Evolutionary conservation across 2,113 vertebrate genomes (phyloP).

Genomic region (Siphamia tubifer): DNA sequence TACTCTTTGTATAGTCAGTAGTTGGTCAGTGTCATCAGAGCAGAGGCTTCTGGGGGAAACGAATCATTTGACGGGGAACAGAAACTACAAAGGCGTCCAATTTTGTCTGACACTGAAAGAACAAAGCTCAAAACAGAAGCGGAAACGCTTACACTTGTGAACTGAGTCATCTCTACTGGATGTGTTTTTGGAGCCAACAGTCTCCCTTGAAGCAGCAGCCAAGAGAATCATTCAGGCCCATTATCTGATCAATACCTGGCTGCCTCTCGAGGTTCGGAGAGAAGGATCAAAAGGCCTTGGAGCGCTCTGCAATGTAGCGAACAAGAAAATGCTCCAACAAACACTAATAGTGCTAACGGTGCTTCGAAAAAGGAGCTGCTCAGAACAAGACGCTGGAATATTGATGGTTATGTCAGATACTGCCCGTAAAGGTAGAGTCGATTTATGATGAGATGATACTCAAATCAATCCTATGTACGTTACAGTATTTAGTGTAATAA

Average conservation of each 20-base stretch:
- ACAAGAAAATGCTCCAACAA: conserved; percentile 45
- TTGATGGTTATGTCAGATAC: neutral
- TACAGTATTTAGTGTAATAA: neutral
- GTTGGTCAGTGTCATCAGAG: neutral
- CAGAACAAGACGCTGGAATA: neutral
- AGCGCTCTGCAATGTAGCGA: conserved; percentile 15
- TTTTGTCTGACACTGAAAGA: conserved; percentile 47
- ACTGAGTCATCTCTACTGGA: conserved; percentile 62
- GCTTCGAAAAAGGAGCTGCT: conserved; percentile 32
- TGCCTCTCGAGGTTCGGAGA: conserved; percentile 28
- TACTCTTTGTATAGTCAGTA: neutral
- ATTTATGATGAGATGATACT: neutral
- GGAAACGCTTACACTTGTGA: conserved; percentile 52
- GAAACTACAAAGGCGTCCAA: conserved; percentile 59
- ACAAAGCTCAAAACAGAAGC: conserved; percentile 48
- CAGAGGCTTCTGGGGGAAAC: conserved; percentile 34
- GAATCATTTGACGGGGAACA: conserved; percentile 48
- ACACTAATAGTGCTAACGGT: conserved; percentile 44
- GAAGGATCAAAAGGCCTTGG: conserved; percentile 58
- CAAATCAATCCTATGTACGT: conserved; percentile 3
- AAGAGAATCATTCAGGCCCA: conserved; percentile 62
- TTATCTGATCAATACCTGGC: conserved; percentile 68
- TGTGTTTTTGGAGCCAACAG: conserved; percentile 34
- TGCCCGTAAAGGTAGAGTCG: neutral
- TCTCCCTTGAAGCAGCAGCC: conserved; percentile 23